Percentiles rank a stretch among this genome's conserved stretches.
These are phyloP conservation scores for Hedya salicella DNA, from an alignment of 2,888 invertebrate genomes.

Conservation along the genomic window DNA sequence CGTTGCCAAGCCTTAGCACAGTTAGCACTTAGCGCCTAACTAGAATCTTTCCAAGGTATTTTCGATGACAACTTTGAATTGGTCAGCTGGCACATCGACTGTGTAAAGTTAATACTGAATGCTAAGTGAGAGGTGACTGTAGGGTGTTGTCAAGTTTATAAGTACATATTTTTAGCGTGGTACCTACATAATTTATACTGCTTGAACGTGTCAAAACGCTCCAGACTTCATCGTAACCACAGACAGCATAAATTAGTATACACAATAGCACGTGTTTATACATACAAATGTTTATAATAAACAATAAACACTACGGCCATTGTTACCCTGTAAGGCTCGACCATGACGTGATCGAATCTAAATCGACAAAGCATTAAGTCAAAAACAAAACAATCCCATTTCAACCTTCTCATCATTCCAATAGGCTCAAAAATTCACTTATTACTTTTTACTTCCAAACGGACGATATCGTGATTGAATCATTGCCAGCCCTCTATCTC, in stretches of 20 bases:
- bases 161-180: no score
- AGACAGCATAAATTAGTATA: constrained; percentile 4
- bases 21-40: no score
- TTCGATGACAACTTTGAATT: no score
- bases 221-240: not conserved
- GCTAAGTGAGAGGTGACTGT: no score
- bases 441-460: not conserved
- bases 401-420: not conserved
- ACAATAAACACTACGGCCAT: constrained; percentile 24
- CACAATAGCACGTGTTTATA: constrained; percentile 24
- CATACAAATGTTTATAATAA: constrained; percentile 21
- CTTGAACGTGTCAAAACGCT: not conserved
- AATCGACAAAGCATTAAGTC: constrained; percentile 4
- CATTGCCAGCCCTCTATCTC: constrained; percentile 28
- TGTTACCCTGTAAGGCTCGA: constrained; percentile 20
- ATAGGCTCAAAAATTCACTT: not conserved
- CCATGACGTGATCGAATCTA: not conserved
- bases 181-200: no score
- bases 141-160: no score
- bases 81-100: no score
- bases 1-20: no score
- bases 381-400: not conserved
- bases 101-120: no score
- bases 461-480: constrained; percentile 23
- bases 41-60: no score